Evolutionary conservation across 2,113 vertebrate species (phyloP), one percentile per base, ranked within the genome.

Genomic region (Scopus umbretta): DNA sequence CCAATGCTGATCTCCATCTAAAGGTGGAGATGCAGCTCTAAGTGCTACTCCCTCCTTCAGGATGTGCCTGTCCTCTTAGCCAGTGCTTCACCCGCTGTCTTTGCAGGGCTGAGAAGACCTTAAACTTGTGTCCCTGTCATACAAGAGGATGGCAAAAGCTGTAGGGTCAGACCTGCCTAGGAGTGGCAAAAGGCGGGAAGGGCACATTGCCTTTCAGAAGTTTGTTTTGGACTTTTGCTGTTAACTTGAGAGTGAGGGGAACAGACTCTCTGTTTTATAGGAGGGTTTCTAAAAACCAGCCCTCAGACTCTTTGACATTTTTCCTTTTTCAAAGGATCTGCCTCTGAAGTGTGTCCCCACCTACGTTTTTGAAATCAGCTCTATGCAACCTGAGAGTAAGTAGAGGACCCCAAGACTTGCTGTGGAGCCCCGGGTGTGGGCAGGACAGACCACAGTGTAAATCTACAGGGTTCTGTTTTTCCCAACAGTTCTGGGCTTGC

Each of bases 11-110:
- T 91, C 62, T 86, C 72, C 20, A 6, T 71, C 92, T 66, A 40
- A 65, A 96, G 87, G 73, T 94, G 91, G 89, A 88, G 89, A 93
- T 95, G 72, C 80, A 94, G 93, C 86, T 71, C 71, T 1, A 75
- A 79, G 43, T 30, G 53, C 92, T 58, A 2, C 36, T 70, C 71
- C 12, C 23, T 65, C 14, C 36, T 49, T 63, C 71, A 49, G 71
- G 8, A 15, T 11, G 5, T 49, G 68, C 40, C 40, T 23, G 26
- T 65, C 20, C 3, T 56, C 30, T 29, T 30, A 62, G 53, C 21
- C 63, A 11, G 18, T 7, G 67, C 6, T 10, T 38, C 0, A 1
- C 53, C 29, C 15, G 27, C 34, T 92, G 14, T 26, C 10, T 66
- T 53, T 59, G 55, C 22, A 18, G 42, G 26, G 22, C 65, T 70